Base-by-base conservation (phyloP, 1,140 invertebrate species). In the Diachasma alloeum region DNA sequence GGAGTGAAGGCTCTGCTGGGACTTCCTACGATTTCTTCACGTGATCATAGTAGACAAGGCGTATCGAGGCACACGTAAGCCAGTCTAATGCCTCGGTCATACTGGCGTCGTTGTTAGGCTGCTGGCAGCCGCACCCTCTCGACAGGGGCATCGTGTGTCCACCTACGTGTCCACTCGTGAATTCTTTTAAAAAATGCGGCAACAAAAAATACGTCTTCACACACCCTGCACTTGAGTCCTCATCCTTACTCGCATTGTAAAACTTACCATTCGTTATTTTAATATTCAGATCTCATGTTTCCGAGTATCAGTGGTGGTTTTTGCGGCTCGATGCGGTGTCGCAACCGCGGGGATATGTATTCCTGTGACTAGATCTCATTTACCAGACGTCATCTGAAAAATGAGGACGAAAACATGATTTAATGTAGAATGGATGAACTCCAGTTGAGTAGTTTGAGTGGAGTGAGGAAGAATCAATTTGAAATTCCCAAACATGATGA, bases 1-100 rank as follows among this genome's bases (percentile, higher is more conserved):
- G n/a, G n/a, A n/a, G n/a, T n/a, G n/a, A n/a, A n/a, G n/a, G n/a
- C n/a, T n/a, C n/a, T n/a, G 10, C 9, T 36, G 17, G 10, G 39
- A 63, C 74, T 68, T 48, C 68, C n/a, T 72, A 79, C 78, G 70
- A 79, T 77, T 42, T 71, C 77, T 66, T 77, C 71, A 74, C 69
- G 69, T 77, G 73, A 77, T 46, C 36, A 68, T 37, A 76, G 80
- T 81, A 59, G 72, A 79, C 75, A 76, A 71, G n/a, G n/a, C 74
- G 74, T 75, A 53, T 71, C 76, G 74, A 74, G 77, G 75, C 74
- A n/a, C n/a, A n/a, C 77, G 77, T 79, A 77, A 79, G 42, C 39
- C n/a, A 79, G 72, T 73, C 79, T 80, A 81, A 83, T 82, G 72
- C 79, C 81, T 85, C 81, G 82, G 83, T 76, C 76, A 79, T 72